A percentile compares a stretch with the other conserved stretches of the same genome.
phyloP scores from a whole-genome alignment of 2,797 vertebrate genomes.

The Malacoraja senta region DNA sequence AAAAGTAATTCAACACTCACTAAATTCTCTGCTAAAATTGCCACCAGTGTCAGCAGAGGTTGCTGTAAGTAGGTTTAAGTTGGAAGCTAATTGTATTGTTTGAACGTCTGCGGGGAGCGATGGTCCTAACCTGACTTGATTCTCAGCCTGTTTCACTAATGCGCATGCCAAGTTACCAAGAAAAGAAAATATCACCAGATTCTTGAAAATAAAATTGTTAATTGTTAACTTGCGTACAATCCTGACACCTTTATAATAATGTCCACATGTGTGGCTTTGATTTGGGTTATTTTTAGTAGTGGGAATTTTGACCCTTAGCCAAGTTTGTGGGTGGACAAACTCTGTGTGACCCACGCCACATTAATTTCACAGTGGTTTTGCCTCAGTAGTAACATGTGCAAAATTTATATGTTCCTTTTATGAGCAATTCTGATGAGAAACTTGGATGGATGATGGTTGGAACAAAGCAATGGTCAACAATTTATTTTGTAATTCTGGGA shows the following conservation, averaged over 20 bases:
- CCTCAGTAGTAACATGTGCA: background rate
- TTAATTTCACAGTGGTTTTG: conserved; percentile 49
- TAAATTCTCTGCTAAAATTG: background rate
- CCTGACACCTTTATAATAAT: background rate
- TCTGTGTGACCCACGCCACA: conserved; percentile 50
- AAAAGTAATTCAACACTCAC: background rate
- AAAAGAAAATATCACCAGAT: background rate
- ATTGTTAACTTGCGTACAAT: background rate
- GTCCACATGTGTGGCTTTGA: conserved; percentile 47
- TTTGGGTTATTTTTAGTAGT: conserved; percentile 50
- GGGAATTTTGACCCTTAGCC: conserved; percentile 54
- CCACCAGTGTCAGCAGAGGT: background rate
- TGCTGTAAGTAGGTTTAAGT: conserved; percentile 1
- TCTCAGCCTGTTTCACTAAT: background rate
- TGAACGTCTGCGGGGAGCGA: background rate
- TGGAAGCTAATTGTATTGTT: background rate
- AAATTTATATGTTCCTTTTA: background rate
- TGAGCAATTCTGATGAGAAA: conserved; percentile 3
- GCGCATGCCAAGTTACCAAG: background rate
- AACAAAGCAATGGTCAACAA: background rate
- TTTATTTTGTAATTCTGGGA: background rate
- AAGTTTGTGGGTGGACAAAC: conserved; percentile 51
- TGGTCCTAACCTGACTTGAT: background rate
- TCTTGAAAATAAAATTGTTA: background rate
- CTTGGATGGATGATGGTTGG: no score